Base-by-base conservation (phyloP, 2,888 invertebrate species). In the Pseudeuparius sepicola region DNA sequence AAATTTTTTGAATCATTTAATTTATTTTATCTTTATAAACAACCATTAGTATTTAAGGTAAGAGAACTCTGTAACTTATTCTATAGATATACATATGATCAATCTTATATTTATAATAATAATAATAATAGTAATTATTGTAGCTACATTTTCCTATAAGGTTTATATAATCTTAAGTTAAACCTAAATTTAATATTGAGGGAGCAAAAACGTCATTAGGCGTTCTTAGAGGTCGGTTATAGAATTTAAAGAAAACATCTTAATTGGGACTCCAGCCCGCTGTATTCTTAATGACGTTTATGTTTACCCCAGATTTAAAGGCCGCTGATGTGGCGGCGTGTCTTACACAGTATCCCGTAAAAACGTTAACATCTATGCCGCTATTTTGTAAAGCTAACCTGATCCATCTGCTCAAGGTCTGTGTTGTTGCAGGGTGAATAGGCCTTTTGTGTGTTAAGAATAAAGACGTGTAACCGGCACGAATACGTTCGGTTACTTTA, bases 291-390 rank as follows among this genome's bases (percentile, higher is more conserved):
- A 43, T 44, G 13, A 13, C 20, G 11, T 44, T 29, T 12, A 43
- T 43, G 15, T 38, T 34, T 14, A 43, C 16, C 2, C 44, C 44
- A 3, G 25, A 24, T 24, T 34, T 29, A 16, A 29, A 33, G 6
- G 42, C 37, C 6, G 42, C 29, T 10, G 40, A 42, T 5, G 42
- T 42, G n/a, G 33, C 18, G 3, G 42, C 41, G 10, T 44, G 39
- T 10, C 43, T 13, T 4, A 38, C 37, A 13, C 32, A 37, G 25
- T 43, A 28, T 3, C 34, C 39, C 4, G 28, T 25, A 31, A 40
- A 42, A 9, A 25, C 36, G 9, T 12, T 18, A 14, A 20, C 18
- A 26, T 44, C 27, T n/a, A 42, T 31, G n/a, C 38, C 38, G 17
- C 40, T 39, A n/a, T 40, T 37, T 23, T 38, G 26, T 25, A 43